Evolutionary conservation across 2,113 vertebrate species (phyloP), one percentile per base, ranked within the genome.

Genomic region (Cygnus buccinator): DNA sequence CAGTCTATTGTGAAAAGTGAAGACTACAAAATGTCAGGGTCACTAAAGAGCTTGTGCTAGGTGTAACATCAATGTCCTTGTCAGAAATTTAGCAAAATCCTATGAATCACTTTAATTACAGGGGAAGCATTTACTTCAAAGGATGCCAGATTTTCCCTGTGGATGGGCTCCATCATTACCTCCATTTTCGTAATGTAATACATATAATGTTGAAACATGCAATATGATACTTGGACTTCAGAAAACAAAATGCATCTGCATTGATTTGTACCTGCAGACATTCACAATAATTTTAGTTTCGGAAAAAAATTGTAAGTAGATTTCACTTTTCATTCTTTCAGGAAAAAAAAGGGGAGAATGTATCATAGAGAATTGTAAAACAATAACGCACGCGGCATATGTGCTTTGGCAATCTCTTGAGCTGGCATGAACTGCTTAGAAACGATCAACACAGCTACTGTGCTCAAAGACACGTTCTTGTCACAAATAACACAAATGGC

Each of bases 401-500:
- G 4, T 2, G 25, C 44, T 28, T 41, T 9, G 26, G 26, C 41
- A 25, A 57, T 14, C 57, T 59, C 62, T 16, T 15, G 43, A 15
- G 10, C 35, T 3, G 26, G 71, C n/a, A 16, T 11, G 63, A 54
- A 77, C 72, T 71, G 87, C 50, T 28, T 2, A 25, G 55, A 6
- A 15, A 37, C 61, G 10, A 43, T 5, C 52, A 33, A 1, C 33
- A 3, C 3, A 8, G 71, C 9, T 11, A 11, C 29, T 0, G 25
- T 11, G 72, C 86, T 18, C 67, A 21, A 8, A 46, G 61, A 21
- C 17, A 3, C 1, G 19, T 8, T 50, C 67, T 33, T 55, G 11
- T 0, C 73, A 9, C n/a, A 19, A 13, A 7, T 2, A 0, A 6
- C 70, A 29, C 2, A 12, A 18, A 7, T 2, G 44, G 15, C 0